Percentiles rank a stretch among this genome's conserved stretches.
These are phyloP conservation scores for Crotalus helleri DNA, from an alignment of 2,113 vertebrate genomes.

Conservation along the genomic window DNA sequence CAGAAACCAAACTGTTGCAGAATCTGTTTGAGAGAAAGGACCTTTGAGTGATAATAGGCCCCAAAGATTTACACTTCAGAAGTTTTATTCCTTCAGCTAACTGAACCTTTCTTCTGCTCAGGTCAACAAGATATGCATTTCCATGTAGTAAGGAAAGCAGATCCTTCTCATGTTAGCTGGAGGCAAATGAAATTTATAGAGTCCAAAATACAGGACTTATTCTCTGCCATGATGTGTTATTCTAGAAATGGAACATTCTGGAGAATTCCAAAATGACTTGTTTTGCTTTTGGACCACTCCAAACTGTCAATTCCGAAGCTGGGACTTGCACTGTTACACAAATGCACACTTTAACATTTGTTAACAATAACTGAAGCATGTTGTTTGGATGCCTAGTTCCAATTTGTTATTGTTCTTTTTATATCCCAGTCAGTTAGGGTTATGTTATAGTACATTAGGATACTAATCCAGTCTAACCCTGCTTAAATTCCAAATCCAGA, in stretches of 20 bases:
- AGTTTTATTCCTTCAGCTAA: constrained; percentile 38
- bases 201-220: not conserved
- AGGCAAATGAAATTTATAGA: not conserved
- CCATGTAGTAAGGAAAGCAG: not conserved
- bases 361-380: not conserved
- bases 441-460: not conserved
- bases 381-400: not conserved
- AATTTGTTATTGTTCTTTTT: not conserved
- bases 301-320: not conserved
- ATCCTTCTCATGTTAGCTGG: not conserved
- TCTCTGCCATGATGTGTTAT: not conserved
- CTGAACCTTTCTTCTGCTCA: constrained; percentile 20
- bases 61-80: constrained; percentile 19
- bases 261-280: not conserved
- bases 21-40: constrained; percentile 5
- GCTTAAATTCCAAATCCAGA: not conserved
- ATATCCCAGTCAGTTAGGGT: not conserved
- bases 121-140: not conserved
- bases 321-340: not conserved
- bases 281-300: not conserved
- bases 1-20: constrained; percentile 25
- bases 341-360: not conserved
- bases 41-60: not conserved
- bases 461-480: not conserved
- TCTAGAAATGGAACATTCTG: not conserved